Conservation (phyloP, 2,888 invertebrate genomes). For the Leptinotarsa peninsularis region DNA sequence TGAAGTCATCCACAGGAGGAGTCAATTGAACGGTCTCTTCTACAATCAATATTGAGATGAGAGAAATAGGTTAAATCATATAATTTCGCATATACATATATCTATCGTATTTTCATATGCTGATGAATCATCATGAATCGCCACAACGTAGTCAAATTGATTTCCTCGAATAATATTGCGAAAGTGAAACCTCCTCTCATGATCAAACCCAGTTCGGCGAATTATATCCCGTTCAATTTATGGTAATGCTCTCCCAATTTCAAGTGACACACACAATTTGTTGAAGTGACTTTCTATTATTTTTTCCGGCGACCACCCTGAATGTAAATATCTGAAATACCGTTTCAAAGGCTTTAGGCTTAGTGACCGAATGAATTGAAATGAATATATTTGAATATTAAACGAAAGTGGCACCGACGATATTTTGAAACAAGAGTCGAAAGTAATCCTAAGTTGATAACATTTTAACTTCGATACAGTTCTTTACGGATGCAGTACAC, state of each 20-base stretch:
- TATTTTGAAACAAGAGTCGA: background rate
- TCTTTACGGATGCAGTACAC: background rate
- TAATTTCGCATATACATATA: too few species aligned
- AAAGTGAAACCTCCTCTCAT: too few species aligned
- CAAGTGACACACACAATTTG: background rate
- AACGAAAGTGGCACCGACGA: background rate
- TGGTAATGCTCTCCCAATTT: background rate
- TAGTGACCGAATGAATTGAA: background rate
- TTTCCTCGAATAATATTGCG: too few species aligned
- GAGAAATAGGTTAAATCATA: too few species aligned
- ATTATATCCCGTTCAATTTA: background rate
- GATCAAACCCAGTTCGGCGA: too few species aligned
- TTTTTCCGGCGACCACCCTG: background rate
- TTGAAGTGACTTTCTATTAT: background rate
- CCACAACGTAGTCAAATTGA: too few species aligned
- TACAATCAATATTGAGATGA: too few species aligned
- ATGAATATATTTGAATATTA: background rate
- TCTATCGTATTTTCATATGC: too few species aligned
- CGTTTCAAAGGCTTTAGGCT: background rate
- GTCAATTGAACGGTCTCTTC: too few species aligned
- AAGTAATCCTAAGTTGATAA: background rate
- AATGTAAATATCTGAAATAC: slow-evolving; percentile 5
- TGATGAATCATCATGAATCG: too few species aligned
- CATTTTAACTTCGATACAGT: background rate
- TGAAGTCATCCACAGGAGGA: too few species aligned